Base-by-base conservation (phyloP, 2,113 vertebrate genomes). In the Propithecus coquereli region DNA sequence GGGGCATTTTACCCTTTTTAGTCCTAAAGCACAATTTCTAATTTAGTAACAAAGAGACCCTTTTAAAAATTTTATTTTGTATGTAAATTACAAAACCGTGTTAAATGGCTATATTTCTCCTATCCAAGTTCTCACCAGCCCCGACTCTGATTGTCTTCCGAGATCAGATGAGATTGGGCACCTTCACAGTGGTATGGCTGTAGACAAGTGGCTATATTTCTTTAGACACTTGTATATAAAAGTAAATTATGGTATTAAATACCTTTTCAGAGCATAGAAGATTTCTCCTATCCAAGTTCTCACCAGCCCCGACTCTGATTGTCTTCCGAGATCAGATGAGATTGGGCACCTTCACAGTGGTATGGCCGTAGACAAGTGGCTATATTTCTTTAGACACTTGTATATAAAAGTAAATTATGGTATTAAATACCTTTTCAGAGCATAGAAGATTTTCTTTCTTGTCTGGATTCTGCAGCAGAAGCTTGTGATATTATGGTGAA, bases 401-500 rank as follows among this genome's bases (percentile, higher is more conserved):
- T 57, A 63, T 87, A 61, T 86, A 82, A 86, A 92, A 94, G 32
- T 97, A 82, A 97, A 71, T 65, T 20, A 3, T 87, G 59, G 20
- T 77, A 85, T 80, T 97, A 52, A 95, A 90, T 94, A 89, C 81
- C 87, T 96, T 97, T 93, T 88, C 90, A 99, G 99, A 99, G 98
- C n/a, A 92, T 99, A 77, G 99, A 99, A 98, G 99, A 99, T 71
- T 99, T 99, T 97, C 97, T 99, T 94, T 98, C 98, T 2, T 99
- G 96, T 97, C 97, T 99, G 88, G 99, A 99, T 98, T 97, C 97
- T 40, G 98, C 99, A 85, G 98, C 99, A 94, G 99, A 99, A 97
- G 98, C 99, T 70, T 99, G 99, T 96, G 99, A 99, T 94, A 98
- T 99, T 97, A 99, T 99, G 99, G 97, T 99, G 90, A 99, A 99